These are phyloP conservation scores for Drosophila hamatofila DNA, from an alignment of 2,888 invertebrate genomes.

Conservation along the genomic window DNA sequence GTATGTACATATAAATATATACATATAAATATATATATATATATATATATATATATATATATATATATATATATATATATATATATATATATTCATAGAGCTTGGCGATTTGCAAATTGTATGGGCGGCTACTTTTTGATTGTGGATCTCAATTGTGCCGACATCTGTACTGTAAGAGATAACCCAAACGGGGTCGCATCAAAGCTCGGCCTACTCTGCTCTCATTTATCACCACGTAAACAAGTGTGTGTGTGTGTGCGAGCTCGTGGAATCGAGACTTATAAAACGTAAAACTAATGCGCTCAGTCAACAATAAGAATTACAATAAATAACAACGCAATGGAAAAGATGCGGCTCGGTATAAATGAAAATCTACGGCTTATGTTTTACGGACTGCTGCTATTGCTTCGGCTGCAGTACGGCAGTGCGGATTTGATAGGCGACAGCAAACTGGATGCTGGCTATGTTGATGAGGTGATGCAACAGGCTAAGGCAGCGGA, in stretches of 20 bases:
- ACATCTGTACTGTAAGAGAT: constrained; percentile 29
- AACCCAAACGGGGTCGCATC: constrained; percentile 35
- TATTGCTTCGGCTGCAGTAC: background rate
- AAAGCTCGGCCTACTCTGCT: constrained; percentile 7
- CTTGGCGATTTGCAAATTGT: constrained; percentile 3
- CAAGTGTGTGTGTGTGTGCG: background rate
- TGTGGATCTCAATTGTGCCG: constrained; percentile 12
- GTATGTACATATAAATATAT: background rate
- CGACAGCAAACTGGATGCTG: background rate
- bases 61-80: background rate
- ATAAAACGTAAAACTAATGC: background rate
- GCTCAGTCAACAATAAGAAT: constrained; percentile 24
- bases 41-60: background rate
- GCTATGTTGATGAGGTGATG: constrained; percentile 39
- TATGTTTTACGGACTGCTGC: constrained; percentile 18
- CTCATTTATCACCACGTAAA: constrained; percentile 23
- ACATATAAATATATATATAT: no score
- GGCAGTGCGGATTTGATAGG: constrained; percentile 14
- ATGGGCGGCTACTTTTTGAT: background rate
- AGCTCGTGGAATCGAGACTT: constrained; percentile 7
- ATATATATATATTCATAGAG: background rate
- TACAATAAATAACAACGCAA: constrained; percentile 22
- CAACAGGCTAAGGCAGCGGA: constrained; percentile 72
- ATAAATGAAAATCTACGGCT: constrained; percentile 13
- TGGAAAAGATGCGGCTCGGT: constrained; percentile 6